phyloP scores from a whole-genome alignment of 2,797 vertebrate species.

The Sparus aurata region DNA sequence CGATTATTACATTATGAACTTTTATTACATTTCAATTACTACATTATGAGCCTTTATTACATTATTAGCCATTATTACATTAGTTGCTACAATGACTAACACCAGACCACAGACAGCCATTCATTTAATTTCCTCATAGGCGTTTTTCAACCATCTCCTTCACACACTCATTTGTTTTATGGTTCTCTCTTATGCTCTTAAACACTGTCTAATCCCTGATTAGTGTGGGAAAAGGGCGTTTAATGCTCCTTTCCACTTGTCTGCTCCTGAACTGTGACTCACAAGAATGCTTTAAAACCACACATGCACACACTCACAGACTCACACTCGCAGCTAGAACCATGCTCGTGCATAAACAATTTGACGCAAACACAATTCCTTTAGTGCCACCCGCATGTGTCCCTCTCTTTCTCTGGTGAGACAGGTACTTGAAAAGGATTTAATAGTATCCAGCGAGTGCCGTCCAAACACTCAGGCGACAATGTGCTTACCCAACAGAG shows the following conservation, averaged over 20 bases:
- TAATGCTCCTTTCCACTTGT: slow-evolving; percentile 76
- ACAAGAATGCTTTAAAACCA: slow-evolving; percentile 56
- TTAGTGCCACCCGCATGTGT: slow-evolving; percentile 10
- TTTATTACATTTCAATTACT: no score
- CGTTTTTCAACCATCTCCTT: slow-evolving; percentile 61
- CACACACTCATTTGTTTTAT: slow-evolving; percentile 73
- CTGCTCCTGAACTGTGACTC: slow-evolving; percentile 75
- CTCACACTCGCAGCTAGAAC: slow-evolving; percentile 27
- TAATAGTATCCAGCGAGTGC: slow-evolving; percentile 45
- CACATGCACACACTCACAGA: slow-evolving; percentile 18
- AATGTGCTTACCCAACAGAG: slow-evolving; percentile 45
- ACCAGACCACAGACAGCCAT: slow-evolving; percentile 47
- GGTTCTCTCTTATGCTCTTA: slow-evolving; percentile 78
- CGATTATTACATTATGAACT: no score
- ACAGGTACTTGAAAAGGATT: slow-evolving; percentile 54
- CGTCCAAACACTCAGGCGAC: slow-evolving; percentile 48
- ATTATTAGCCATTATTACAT: no score
- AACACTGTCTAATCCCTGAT: slow-evolving; percentile 82
- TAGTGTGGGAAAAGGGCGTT: slow-evolving; percentile 73
- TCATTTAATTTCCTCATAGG: slow-evolving; percentile 58
- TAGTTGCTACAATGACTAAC: no score
- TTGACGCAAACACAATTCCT: neutral
- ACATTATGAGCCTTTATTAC: no score
- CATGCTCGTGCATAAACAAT: slow-evolving; percentile 19
- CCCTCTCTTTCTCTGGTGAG: slow-evolving; percentile 35